A percentile compares a stretch with the other conserved stretches of the same genome.
These are phyloP conservation scores for Channallabes apus DNA, from an alignment of 2,797 vertebrate genomes.

Conservation along the genomic window DNA sequence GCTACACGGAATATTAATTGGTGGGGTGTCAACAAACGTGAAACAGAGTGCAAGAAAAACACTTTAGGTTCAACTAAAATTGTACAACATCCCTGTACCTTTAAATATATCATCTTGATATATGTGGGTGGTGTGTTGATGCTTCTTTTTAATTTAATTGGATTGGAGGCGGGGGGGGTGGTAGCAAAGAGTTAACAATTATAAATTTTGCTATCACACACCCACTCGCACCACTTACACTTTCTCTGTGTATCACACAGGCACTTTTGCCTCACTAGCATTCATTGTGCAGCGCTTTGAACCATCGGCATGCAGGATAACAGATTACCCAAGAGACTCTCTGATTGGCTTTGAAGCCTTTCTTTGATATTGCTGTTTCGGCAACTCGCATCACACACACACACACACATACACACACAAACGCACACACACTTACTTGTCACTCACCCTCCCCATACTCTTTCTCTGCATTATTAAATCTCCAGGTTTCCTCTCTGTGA, in stretches of 20 bases:
- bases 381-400: conserved; percentile 53
- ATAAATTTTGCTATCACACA: conserved; percentile 34
- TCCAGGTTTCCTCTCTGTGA: conserved; percentile 2
- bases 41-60: neutral
- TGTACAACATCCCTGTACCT: neutral
- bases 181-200: conserved; percentile 50
- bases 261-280: conserved; percentile 55
- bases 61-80: neutral
- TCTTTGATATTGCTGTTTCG: conserved; percentile 87
- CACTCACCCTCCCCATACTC: conserved; percentile 1
- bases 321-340: conserved; percentile 94
- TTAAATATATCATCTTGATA: neutral
- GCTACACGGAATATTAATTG: neutral
- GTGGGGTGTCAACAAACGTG: neutral
- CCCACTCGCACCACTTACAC: conserved; percentile 52
- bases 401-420: conserved; percentile 14
- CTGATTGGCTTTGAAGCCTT: conserved; percentile 96
- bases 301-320: conserved; percentile 44
- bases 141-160: neutral
- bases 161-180: neutral
- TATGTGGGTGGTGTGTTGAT: neutral
- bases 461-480: conserved; percentile 26
- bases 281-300: conserved; percentile 45
- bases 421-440: neutral
- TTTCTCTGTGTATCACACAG: conserved; percentile 47